Base-by-base conservation (phyloP, 2,797 vertebrate genomes). In the Cynopterus sphinx region DNA sequence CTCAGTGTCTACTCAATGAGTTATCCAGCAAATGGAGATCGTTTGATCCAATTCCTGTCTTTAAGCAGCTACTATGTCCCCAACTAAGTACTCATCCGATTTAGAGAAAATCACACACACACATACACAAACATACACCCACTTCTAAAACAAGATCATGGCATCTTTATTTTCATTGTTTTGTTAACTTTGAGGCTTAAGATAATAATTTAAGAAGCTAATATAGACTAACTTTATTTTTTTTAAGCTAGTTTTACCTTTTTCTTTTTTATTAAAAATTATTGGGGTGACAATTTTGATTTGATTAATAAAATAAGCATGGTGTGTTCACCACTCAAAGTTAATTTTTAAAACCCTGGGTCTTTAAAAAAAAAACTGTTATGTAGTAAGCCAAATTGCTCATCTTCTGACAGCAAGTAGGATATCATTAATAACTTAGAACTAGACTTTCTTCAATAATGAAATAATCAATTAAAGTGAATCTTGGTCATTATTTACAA, bases 321-420 rank as follows among this genome's bases (percentile, higher is more conserved):
- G 15, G 49, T 49, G 15, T 49, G 49, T 49, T 49, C 15, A 49
- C 15, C 15, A 49, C 49, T 5, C 49, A 49, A 49, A 49, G 49
- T 91, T 87, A 91, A 77, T 86, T 91, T 91, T 96, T 91, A n/a
- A 91, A 95, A 53, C 28, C 11, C 2, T 65, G 46, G 26, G 36
- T 87, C 33, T 33, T 33, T 33, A 33, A 33, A 33, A 33, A 33
- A 95, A 49, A n/a, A 85, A 5, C 41, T 82, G 12, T 9, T 57
- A 9, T n/a, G 16, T 13, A 57, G n/a, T 55, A 33, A 93, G 22
- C 71, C 83, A 94, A 79, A 5, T 31, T 43, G 28, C 41, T 96
- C 33, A 57, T 88, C 43, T 88, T 81, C 33, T 85, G 31, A 74
- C 73, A 53, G 61, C 68, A 91, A 57, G 46, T 22, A 43, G 61